Percentiles rank a stretch among this genome's conserved stretches.
These are phyloP conservation scores for Copidosoma aretas DNA, from an alignment of 2,888 invertebrate genomes.

Conservation along the genomic window DNA sequence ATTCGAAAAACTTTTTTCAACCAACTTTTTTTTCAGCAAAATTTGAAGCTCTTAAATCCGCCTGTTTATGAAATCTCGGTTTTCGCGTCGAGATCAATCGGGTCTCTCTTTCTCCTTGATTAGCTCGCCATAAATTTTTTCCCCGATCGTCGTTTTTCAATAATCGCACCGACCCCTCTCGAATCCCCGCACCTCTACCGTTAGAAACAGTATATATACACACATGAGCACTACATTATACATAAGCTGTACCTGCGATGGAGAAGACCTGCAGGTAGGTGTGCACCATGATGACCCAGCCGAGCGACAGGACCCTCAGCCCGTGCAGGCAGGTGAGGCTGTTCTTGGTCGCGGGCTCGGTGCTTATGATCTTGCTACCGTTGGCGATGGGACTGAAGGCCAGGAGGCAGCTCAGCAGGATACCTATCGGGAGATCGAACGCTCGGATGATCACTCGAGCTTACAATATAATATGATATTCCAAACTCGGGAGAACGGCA, in stretches of 20 bases:
- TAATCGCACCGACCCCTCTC: too few relatives aligned
- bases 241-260: constrained; percentile 67
- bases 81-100: too few relatives aligned
- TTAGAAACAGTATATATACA: too few relatives aligned
- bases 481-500: background rate
- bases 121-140: too few relatives aligned
- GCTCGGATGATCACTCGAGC: background rate
- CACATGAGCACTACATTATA: background rate
- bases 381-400: constrained; percentile 80
- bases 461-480: background rate
- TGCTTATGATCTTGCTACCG: constrained; percentile 76
- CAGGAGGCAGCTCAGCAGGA: constrained; percentile 70
- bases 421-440: constrained; percentile 61
- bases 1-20: too few relatives aligned
- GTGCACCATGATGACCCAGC: constrained; percentile 86
- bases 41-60: too few relatives aligned
- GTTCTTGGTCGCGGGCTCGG: constrained; percentile 75
- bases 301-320: constrained; percentile 77
- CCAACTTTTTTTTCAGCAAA: too few relatives aligned
- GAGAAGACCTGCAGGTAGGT: constrained; percentile 83
- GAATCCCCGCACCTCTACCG: too few relatives aligned
- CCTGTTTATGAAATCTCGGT: too few relatives aligned
- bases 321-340: constrained; percentile 80
- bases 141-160: too few relatives aligned
- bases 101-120: too few relatives aligned